Base-by-base conservation (phyloP, 2,113 vertebrate species). In the Oostethus manadensis region DNA sequence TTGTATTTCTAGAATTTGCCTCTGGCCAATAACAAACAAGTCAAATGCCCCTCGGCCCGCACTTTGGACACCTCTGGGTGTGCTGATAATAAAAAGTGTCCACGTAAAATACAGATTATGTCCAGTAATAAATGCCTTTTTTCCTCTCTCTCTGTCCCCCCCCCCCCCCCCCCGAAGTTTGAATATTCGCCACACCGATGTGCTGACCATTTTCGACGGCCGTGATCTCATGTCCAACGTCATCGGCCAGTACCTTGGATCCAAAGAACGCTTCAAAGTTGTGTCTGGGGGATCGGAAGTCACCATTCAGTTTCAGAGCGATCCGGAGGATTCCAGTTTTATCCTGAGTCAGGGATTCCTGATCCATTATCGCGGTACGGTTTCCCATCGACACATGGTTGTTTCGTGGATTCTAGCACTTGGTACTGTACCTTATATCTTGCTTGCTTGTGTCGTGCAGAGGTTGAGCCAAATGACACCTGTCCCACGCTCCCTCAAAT, bases 401-500 rank as follows among this genome's bases (percentile, higher is more conserved):
- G 21, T 2, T 55, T 21, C 3, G n/a, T n/a, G 14, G 4, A 51
- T 6, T 21, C 20, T 20, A 42, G 14, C 11, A 55, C 53, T 10
- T 21, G 3, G 21, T 13, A 20, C 29, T 35, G 10, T 35, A 17
- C 51, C 10, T 38, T 13, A 35, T 21, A 2, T 55, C 10, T 35
- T 33, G 5, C 60, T 4, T 74, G 2, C 17, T 45, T 8, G 20
- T 75, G 11, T 56, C 49, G 2, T 68, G 44, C 88, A 96, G 94
- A 96, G 82, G 92, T 96, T 40, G 92, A 93, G 48, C 92, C 92
- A n/a, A 96, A 95, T 38, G 93, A 96, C 84, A 96, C 94, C 3
- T 96, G 94, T 65, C 90, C 93, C 0, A 88, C 90, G 53, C 86
- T 94, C 33, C 92, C 93, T 1, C 89, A 91, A 57, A 92, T 94